Conservation (phyloP, 2,113 vertebrate species). For the Datnioides undecimradiatus region DNA sequence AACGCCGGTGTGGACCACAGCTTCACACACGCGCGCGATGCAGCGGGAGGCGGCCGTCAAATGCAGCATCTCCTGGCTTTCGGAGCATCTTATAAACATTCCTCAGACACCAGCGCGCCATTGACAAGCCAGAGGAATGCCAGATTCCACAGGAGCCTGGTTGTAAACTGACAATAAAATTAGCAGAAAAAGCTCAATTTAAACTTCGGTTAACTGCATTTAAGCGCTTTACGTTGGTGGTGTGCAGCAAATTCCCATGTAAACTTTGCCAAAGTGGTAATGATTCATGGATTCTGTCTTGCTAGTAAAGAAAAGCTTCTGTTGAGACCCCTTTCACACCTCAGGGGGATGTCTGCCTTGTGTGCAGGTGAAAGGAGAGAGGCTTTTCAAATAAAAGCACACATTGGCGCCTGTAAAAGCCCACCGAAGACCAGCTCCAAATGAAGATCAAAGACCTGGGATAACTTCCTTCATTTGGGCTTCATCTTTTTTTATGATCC, state of each 20-base stretch:
- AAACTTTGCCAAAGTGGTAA: background rate
- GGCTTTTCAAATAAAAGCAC: conserved; percentile 3
- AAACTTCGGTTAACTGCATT: background rate
- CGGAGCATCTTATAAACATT: conserved; percentile 33
- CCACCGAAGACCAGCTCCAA: background rate
- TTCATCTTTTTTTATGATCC: background rate
- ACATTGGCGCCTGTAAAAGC: conserved; percentile 5
- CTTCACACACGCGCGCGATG: conserved; percentile 40
- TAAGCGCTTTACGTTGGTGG: background rate
- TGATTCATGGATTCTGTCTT: background rate
- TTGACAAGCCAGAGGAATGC: background rate
- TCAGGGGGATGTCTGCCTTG: conserved; percentile 26
- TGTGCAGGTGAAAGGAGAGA: background rate
- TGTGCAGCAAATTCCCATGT: background rate
- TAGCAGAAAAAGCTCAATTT: background rate
- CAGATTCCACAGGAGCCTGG: background rate
- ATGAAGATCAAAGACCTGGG: conserved; percentile 8
- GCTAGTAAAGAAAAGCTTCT: conserved; percentile 1
- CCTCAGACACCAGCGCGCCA: no score
- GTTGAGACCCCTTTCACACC: conserved; percentile 1
- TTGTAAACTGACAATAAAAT: conserved; percentile 23
- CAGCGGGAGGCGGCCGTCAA: conserved; percentile 22
- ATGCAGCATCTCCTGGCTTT: conserved; percentile 11
- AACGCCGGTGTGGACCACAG: background rate
- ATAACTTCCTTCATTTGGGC: background rate